Evolutionary conservation across 2,888 invertebrate genomes (phyloP).

Genomic region (Perdita meconis): DNA sequence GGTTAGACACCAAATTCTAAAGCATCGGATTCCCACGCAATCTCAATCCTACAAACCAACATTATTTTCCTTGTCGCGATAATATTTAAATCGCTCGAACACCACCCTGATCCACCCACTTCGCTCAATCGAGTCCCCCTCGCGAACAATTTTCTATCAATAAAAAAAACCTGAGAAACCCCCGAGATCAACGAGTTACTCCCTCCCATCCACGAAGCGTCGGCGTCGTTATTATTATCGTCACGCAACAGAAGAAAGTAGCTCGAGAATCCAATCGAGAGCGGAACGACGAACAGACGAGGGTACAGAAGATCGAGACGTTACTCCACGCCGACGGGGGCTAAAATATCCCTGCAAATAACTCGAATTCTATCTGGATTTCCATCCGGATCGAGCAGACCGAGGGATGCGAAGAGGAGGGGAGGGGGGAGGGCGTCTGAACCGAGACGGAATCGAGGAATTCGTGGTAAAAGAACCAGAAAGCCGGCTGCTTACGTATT

Average conservation of each 20-base stretch:
- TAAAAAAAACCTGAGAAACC: not conserved
- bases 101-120: too few relatives aligned
- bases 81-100: not conserved
- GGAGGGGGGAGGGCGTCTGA: not conserved
- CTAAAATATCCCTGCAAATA: constrained; percentile 71
- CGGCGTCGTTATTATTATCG: constrained; percentile 44
- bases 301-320: constrained; percentile 53
- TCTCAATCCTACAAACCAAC: too few relatives aligned
- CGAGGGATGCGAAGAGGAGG: not conserved
- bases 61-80: not conserved
- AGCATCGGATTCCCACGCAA: too few relatives aligned
- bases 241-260: constrained; percentile 16
- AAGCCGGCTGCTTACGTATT: constrained; percentile 70
- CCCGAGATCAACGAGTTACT: constrained; percentile 14
- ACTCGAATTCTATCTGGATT: constrained; percentile 71
- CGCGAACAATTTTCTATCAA: not conserved
- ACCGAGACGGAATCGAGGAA: constrained; percentile 22
- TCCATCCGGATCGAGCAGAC: constrained; percentile 60
- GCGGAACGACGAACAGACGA: constrained; percentile 43
- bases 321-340: constrained; percentile 37
- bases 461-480: constrained; percentile 57
- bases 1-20: too few relatives aligned
- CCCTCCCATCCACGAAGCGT: not conserved
- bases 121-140: too few relatives aligned
- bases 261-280: constrained; percentile 55